These are phyloP conservation scores for Gallinago stenura DNA, from an alignment of 2,797 vertebrate genomes.

Conservation along the genomic window DNA sequence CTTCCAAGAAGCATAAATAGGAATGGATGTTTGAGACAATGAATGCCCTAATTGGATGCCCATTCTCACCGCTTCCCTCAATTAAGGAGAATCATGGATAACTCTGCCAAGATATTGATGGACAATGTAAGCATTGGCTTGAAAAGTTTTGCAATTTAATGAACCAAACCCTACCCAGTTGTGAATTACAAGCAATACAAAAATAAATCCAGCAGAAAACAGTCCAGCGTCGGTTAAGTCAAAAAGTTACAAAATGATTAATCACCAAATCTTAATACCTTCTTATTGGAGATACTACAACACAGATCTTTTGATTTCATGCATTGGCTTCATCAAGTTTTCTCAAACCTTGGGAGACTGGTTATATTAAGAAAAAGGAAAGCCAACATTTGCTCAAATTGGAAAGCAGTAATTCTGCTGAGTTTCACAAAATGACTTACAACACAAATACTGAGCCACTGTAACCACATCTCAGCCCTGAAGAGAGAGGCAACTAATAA, in stretches of 20 bases:
- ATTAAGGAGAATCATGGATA: slow-evolving; percentile 63
- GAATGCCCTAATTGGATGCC: slow-evolving; percentile 70
- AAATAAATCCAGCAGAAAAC: slow-evolving; percentile 38
- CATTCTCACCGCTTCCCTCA: slow-evolving; percentile 69
- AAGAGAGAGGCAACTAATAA: background rate
- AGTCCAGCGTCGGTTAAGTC: background rate
- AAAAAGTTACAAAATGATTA: slow-evolving; percentile 39
- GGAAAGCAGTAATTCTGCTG: background rate
- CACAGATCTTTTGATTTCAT: background rate
- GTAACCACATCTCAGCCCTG: background rate
- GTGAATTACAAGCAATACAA: slow-evolving; percentile 20
- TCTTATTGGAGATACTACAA: background rate
- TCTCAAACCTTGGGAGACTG: background rate
- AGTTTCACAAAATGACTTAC: background rate
- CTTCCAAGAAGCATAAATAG: slow-evolving; percentile 70
- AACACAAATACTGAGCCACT: background rate
- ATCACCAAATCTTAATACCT: background rate
- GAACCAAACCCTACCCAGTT: slow-evolving; percentile 28
- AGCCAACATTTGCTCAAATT: background rate
- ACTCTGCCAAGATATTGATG: slow-evolving; percentile 72
- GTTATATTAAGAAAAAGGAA: background rate
- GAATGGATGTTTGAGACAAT: slow-evolving; percentile 71
- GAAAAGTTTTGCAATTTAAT: slow-evolving; percentile 66
- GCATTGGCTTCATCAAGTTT: background rate
- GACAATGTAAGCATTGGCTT: slow-evolving; percentile 71